These are phyloP conservation scores for Mystacides longicornis DNA, from an alignment of 2,888 invertebrate species.

Conservation along the genomic window DNA sequence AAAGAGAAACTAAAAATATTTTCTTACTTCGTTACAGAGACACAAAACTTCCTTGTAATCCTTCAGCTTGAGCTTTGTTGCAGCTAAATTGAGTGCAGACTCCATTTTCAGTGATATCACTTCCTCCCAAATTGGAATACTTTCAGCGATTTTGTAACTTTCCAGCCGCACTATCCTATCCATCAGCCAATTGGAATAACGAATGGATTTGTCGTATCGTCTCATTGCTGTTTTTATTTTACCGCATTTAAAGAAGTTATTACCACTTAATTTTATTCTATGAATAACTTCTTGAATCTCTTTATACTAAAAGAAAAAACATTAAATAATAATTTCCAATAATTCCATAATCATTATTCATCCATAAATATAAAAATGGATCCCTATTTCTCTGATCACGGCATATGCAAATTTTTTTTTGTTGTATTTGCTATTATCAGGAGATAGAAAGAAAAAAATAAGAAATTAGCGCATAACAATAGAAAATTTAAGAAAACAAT, in stretches of 20 bases:
- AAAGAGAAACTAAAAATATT: background rate
- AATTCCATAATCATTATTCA: too few species aligned
- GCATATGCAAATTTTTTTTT: too few species aligned
- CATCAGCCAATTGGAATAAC: slow-evolving; percentile 52
- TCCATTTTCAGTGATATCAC: slow-evolving; percentile 29
- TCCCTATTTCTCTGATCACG: too few species aligned
- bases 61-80: slow-evolving; percentile 60
- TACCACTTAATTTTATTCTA: slow-evolving; percentile 65
- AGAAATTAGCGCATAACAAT: too few species aligned
- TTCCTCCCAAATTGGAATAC: background rate
- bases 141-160: slow-evolving; percentile 27
- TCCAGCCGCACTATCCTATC: slow-evolving; percentile 31
- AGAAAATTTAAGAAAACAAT: too few species aligned
- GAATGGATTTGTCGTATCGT: slow-evolving; percentile 73
- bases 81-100: slow-evolving; percentile 66
- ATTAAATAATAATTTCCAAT: too few species aligned
- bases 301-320: slow-evolving; percentile 36
- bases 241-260: slow-evolving; percentile 54
- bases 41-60: slow-evolving; percentile 54
- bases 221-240: slow-evolving; percentile 58
- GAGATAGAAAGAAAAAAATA: too few species aligned
- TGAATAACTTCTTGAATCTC: slow-evolving; percentile 48
- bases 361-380: too few species aligned
- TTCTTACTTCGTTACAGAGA: slow-evolving; percentile 54
- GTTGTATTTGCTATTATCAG: too few species aligned